Base-by-base conservation (phyloP, 2,113 vertebrate species). In the Telmatochromis sp. region DNA sequence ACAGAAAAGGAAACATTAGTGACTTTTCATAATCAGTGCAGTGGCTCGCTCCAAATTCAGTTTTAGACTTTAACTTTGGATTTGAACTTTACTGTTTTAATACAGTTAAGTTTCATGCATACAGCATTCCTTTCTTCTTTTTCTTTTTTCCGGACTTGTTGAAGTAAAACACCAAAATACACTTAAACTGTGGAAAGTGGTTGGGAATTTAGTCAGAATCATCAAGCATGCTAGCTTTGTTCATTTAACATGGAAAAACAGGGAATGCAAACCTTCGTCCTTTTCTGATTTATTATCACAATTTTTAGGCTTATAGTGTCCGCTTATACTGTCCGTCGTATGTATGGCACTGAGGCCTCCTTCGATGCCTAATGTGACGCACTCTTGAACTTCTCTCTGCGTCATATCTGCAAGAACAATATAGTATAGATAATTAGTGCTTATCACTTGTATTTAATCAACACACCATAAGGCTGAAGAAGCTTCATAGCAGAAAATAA, bases 341-440 rank as follows among this genome's bases (percentile, higher is more conserved):
- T 7, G 2, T 6, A 45, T 0, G 6, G 0, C 0, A 1, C 0
- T 1, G 7, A 95, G 0, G 7, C 33, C 12, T 2, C 13, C 21
- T 5, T 12, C 40, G 19, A 96, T 9, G 15, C 95, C 85, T 37
- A 94, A 42, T 23, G 96, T 97, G 0, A 98, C 35, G 26, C 98
- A 99, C 1, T 57, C 35, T 84, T 97, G 95, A 60, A 99, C 14
- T 0, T 85, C 93, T 21, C 55, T 89, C 65, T 96, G 9, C 4
- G 95, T 96, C 51, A 97, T 1, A 79, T 88, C 98, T 99, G 95
- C 13, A 95, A 95, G 37, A 40, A 80, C 19, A 14, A 80, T 4
- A 4, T 26, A 73, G 5, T 2, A 45, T 2, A 79, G 3, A 65
- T 1, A 6, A 17, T 82, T 5, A 65, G 19, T 4, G 14, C 6